These are phyloP conservation scores for Stramonita haemastoma DNA, from an alignment of 2,888 invertebrate species.

Conservation along the genomic window DNA sequence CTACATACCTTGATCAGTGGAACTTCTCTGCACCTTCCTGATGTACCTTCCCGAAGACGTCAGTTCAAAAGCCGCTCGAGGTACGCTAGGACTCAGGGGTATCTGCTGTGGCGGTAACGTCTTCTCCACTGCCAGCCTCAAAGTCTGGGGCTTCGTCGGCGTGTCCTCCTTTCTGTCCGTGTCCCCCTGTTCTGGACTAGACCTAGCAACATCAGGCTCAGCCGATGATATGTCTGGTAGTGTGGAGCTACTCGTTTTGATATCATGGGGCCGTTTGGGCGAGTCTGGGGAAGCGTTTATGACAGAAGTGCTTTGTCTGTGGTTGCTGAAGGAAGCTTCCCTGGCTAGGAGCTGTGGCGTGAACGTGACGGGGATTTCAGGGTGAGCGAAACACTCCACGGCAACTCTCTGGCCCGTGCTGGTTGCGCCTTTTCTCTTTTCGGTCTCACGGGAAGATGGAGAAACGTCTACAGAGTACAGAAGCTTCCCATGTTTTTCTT, in stretches of 20 bases:
- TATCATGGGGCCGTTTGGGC: neutral
- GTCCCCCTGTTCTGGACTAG: neutral
- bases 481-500: constrained; percentile 16
- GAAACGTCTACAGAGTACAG: neutral
- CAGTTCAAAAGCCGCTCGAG: neutral
- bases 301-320: neutral
- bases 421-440: neutral
- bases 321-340: neutral
- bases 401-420: neutral
- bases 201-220: neutral
- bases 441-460: neutral
- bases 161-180: neutral
- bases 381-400: constrained; percentile 2
- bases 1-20: neutral
- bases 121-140: neutral
- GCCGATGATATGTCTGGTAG: neutral
- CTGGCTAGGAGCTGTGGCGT: neutral
- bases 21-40: neutral
- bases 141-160: neutral
- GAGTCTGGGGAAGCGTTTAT: neutral
- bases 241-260: neutral
- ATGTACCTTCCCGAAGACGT: neutral
- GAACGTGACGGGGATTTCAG: neutral
- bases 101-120: neutral
- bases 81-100: neutral